phyloP scores from a whole-genome alignment of 2,888 invertebrate genomes.

The Ichneumoninae sp. region DNA sequence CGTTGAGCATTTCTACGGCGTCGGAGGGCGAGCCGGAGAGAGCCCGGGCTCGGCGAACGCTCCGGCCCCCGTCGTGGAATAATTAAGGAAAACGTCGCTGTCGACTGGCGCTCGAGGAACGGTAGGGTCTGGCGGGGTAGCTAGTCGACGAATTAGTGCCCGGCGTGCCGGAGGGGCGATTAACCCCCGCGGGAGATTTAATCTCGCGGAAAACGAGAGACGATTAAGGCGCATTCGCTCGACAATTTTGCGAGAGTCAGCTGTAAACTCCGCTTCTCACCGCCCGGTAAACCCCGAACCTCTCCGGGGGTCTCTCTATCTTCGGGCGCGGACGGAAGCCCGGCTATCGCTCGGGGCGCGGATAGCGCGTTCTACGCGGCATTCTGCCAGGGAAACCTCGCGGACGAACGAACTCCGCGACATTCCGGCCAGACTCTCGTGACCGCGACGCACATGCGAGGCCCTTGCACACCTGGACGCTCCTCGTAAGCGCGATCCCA shows the following conservation, averaged over 20 bases:
- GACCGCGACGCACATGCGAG: not conserved
- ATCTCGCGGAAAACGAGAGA: conserved; percentile 79
- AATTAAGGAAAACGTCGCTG: conserved; percentile 68
- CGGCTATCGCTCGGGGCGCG: not conserved
- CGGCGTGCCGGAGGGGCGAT: conserved; percentile 73
- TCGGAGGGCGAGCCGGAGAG: conserved; percentile 13
- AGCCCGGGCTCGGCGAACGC: conserved; percentile 38
- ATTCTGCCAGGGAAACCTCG: conserved; percentile 26
- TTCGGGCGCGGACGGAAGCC: not conserved
- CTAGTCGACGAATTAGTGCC: conserved; percentile 78
- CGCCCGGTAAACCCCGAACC: conserved; percentile 7
- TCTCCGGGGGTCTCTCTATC: not conserved
- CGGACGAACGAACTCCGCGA: conserved; percentile 19
- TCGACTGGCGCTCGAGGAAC: conserved; percentile 46
- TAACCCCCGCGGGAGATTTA: conserved; percentile 77
- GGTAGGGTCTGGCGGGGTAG: conserved; percentile 52
- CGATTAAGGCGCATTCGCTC: conserved; percentile 74
- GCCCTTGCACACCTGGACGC: conserved; percentile 26
- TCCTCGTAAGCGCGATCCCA: conserved; percentile 56
- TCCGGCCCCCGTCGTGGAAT: conserved; percentile 43
- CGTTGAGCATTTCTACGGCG: conserved; percentile 31
- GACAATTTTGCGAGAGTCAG: conserved; percentile 66
- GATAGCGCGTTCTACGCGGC: conserved; percentile 23
- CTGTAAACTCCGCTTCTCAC: conserved; percentile 46
- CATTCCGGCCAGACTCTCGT: not conserved